Evolutionary conservation across 2,113 vertebrate genomes (phyloP), one percentile per base, ranked within the genome.

Genomic region (Rutilus rutilus): DNA sequence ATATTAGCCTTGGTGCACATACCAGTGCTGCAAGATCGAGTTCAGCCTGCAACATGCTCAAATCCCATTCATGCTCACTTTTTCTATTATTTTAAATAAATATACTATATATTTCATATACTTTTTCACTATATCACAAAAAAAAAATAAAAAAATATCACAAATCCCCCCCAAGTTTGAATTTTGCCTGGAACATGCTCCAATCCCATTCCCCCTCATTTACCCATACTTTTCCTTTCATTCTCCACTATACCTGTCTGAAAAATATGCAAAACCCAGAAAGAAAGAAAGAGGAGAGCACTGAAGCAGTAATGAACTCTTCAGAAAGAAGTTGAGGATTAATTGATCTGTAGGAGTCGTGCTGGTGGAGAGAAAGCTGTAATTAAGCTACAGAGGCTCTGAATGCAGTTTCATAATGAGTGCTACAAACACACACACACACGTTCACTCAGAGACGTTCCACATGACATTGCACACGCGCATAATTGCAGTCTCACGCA

Each of bases 261-360:
- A 78, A 57, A 76, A 78, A 78, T 54, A 78, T 78, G 75, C 75
- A 78, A 78, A 78, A 57, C 30, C 27, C 8, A 17, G 8, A 19
- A n/a, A 67, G 25, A n/a, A 42, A 57, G 14, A 39, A 50, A 36
- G 8, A 78, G 54, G 6, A 25, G 21, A 64, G 86, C 93, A 92
- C 90, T 93, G 92, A 93, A 90, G 91, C 83, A 14, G 84, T 92
- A 92, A 95, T 93, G 88, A 93, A 92, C 91, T 92, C 90, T 89
- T 91, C 76, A 90, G 86, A 92, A 93, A 87, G 90, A 79, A 89
- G 88, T 87, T 64, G 73, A 79, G 85, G 87, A 90, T 90, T 93
- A 93, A 95, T 93, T 92, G 92, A 95, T 92, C 91, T 85, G 83
- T 90, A 89, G 33, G 74, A 90, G 90, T 86, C 84, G 82, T 88